Evolutionary conservation across 1,140 invertebrate species (phyloP).

Genomic region (Stegodyphus mimosarum): DNA sequence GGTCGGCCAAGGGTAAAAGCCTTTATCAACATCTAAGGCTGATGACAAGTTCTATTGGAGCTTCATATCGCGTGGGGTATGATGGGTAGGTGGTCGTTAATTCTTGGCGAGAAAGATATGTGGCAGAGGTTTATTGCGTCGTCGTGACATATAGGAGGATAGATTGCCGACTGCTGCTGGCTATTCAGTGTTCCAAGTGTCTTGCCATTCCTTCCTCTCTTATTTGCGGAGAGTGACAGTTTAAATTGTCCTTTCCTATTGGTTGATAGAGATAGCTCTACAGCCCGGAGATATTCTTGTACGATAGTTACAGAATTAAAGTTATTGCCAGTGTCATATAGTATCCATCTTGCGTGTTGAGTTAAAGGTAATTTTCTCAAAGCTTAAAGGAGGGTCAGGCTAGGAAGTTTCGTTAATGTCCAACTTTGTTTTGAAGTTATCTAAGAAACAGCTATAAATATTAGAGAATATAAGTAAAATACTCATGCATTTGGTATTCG

Average conservation of each 20-base stretch:
- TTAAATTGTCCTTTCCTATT: slow-evolving; percentile 20
- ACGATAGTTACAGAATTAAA: too few relatives aligned
- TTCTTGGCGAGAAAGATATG: slow-evolving; percentile 14
- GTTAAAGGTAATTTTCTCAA: too few relatives aligned
- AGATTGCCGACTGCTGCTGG: background rate
- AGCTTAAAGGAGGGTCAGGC: too few relatives aligned
- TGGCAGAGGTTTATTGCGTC: slow-evolving; percentile 2
- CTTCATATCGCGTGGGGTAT: slow-evolving; percentile 19
- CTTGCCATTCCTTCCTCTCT: slow-evolving; percentile 3
- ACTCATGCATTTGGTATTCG: too few relatives aligned
- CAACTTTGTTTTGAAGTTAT: too few relatives aligned
- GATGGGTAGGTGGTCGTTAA: slow-evolving; percentile 13
- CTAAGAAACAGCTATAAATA: too few relatives aligned
- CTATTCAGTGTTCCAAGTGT: background rate
- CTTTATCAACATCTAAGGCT: slow-evolving; percentile 35
- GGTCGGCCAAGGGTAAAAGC: slow-evolving; percentile 41
- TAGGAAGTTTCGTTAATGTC: too few relatives aligned
- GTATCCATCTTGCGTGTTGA: too few relatives aligned
- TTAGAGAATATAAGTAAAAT: too few relatives aligned
- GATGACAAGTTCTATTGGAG: slow-evolving; percentile 46
- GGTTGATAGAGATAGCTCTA: too few relatives aligned
- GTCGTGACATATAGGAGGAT: slow-evolving; percentile 16
- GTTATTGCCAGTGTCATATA: too few relatives aligned
- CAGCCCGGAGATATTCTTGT: too few relatives aligned
- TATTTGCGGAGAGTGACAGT: slow-evolving; percentile 7